A percentile compares a stretch with the other conserved stretches of the same genome.
These are phyloP conservation scores for Drosophila tropicalis DNA, from an alignment of 1,140 invertebrate species.

Conservation along the genomic window DNA sequence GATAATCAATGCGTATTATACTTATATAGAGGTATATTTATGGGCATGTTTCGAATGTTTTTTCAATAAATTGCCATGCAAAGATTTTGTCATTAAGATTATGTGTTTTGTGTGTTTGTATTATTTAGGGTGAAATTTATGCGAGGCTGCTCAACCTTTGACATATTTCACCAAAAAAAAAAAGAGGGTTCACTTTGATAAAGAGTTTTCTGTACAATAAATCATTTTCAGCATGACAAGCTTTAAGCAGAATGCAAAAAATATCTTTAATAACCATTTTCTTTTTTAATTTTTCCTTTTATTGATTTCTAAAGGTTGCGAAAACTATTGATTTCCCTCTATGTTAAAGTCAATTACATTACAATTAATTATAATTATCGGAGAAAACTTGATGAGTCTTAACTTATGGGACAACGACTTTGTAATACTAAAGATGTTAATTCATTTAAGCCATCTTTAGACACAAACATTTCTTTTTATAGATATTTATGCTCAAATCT, in stretches of 20 bases:
- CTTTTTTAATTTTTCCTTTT: neutral
- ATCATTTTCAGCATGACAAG: conserved; percentile 4
- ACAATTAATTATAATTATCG: conserved; percentile 8
- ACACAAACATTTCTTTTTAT: too few species aligned
- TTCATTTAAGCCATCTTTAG: too few species aligned
- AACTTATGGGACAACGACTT: neutral
- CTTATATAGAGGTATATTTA: conserved; percentile 16
- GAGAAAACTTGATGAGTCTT: neutral
- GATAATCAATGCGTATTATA: conserved; percentile 11
- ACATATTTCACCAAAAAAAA: conserved; percentile 3
- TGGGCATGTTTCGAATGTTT: conserved; percentile 17
- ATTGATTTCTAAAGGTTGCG: neutral
- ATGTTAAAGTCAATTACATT: neutral
- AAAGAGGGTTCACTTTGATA: neutral
- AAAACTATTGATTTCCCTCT: conserved; percentile 1
- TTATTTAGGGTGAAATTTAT: conserved; percentile 12
- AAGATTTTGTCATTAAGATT: conserved; percentile 15
- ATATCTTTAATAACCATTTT: neutral
- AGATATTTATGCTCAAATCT: too few species aligned
- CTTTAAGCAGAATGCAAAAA: neutral
- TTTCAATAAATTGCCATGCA: conserved; percentile 12
- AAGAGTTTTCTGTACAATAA: neutral
- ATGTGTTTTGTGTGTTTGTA: neutral
- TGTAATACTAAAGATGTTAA: neutral
- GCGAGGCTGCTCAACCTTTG: conserved; percentile 8